Base-by-base conservation (phyloP, 1,140 invertebrate species). In the Drosophila mauritiana region DNA sequence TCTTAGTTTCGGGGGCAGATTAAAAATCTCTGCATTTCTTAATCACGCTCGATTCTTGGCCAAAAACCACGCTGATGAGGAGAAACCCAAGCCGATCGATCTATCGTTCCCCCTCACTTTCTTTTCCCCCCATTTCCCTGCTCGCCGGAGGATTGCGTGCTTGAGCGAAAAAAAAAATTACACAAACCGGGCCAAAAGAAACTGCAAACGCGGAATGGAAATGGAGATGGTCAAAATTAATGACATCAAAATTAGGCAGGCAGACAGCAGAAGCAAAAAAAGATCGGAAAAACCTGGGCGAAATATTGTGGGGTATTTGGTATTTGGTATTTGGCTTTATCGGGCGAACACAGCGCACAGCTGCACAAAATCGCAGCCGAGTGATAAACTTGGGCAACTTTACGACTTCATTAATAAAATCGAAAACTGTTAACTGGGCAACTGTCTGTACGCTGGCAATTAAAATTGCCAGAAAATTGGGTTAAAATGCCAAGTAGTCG, bases 321-420 rank as follows among this genome's bases (percentile, higher is more conserved):
- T 12, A 31, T 15, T 15, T 11, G 20, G 42, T 22, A 10, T 37
- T 22, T 53, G 27, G 48, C 12, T 53, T 53, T 53, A 53, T 25
- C 46, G 36, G 34, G 7, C 6, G 22, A 46, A 46, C 20, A 22
- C 48, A 53, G 17, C 27, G 25, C 39, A 57, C 39, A 63, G 53
- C 57, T 59, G 52, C 27, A 55, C 20, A 48, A 52, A 62, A 40
- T 57, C 31, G 49, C 43, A 58, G 45, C n/a, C 42, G 63, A 58
- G 75, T 76, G 67, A 78, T 78, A 64, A 78, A 79, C 43, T 69
- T 67, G 55, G 39, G 48, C 57, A 56, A 58, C 36, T 73, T 79
- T 59, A 64, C 39, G 51, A 68, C 57, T 59, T 64, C 34, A 74
- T 80, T 74, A 69, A 64, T 63, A 43, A 51, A 74, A 61, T 68